Evolutionary conservation across 2,888 invertebrate species (phyloP).

Genomic region (Leptinotarsa juncta): DNA sequence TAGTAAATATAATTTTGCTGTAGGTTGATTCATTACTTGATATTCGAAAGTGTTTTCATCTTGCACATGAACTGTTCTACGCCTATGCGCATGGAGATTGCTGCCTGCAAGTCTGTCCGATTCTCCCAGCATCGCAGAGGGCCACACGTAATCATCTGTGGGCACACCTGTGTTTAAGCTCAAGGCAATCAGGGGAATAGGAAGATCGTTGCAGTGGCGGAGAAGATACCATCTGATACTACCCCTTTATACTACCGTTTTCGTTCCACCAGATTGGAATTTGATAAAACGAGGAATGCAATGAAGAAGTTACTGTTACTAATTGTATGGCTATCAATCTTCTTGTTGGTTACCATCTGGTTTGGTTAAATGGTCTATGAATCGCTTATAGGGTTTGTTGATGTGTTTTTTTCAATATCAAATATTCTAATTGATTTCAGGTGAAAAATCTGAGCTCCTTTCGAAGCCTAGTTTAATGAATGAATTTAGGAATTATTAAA

Average conservation of each 20-base stretch:
- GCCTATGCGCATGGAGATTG: slow-evolving; percentile 33
- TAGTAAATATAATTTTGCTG: no score
- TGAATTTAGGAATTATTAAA: no score
- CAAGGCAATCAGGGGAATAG: slow-evolving; percentile 50
- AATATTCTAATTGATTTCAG: no score
- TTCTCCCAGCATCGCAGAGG: slow-evolving; percentile 35
- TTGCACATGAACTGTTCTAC: slow-evolving; percentile 12
- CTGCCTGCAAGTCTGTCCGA: slow-evolving; percentile 40
- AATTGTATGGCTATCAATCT: slow-evolving; percentile 36
- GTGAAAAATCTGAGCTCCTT: no score
- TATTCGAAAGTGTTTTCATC: neutral
- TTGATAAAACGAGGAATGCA: slow-evolving; percentile 40
- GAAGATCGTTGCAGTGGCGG: slow-evolving; percentile 49
- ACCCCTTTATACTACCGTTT: slow-evolving; percentile 30
- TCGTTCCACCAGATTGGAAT: slow-evolving; percentile 19
- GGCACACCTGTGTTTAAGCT: slow-evolving; percentile 51
- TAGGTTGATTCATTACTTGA: no score
- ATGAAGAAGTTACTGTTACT: slow-evolving; percentile 44
- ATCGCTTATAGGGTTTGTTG: neutral
- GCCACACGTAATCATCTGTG: slow-evolving; percentile 48
- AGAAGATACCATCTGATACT: slow-evolving; percentile 42
- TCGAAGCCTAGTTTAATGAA: no score
- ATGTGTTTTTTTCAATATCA: neutral
- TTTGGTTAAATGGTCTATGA: neutral
- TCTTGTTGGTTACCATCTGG: neutral